Percentiles rank a stretch among this genome's conserved stretches.
Evolutionary conservation across 2,888 invertebrate genomes (phyloP).

Genomic region (Macrophya alboannulata): DNA sequence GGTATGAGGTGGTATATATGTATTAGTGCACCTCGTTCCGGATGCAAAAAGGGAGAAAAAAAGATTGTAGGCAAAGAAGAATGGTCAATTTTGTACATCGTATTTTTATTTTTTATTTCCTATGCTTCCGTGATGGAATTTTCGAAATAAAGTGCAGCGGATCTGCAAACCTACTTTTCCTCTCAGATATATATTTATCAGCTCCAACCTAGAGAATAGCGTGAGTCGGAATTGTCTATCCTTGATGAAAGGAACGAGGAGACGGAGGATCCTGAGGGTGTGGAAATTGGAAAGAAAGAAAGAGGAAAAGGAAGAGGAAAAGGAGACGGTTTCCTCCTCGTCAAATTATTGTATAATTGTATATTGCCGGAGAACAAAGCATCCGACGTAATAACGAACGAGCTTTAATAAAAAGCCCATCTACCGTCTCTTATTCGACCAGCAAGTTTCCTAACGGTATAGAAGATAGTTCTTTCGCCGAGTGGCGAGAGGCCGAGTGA

Average conservation of each 20-base stretch:
- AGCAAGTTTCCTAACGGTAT: conserved; percentile 5
- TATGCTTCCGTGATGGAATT: no score
- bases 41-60: background rate
- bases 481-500: background rate
- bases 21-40: background rate
- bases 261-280: background rate
- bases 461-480: conserved; percentile 14
- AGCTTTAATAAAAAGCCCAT: conserved; percentile 64
- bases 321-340: background rate
- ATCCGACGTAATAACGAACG: conserved; percentile 72
- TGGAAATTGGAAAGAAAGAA: conserved; percentile 8
- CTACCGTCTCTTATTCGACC: conserved; percentile 24
- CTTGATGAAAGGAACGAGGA: background rate
- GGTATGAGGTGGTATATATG: background rate
- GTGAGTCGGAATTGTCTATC: background rate
- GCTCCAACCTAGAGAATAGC: background rate
- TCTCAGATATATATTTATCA: no score
- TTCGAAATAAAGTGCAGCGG: no score
- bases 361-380: conserved; percentile 73
- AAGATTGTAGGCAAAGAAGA: background rate
- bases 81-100: background rate
- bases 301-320: background rate
- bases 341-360: conserved; percentile 76
- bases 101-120: no score
- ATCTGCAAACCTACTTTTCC: no score